These are phyloP conservation scores for Myripristis murdjan DNA, from an alignment of 2,797 vertebrate species.

Conservation along the genomic window DNA sequence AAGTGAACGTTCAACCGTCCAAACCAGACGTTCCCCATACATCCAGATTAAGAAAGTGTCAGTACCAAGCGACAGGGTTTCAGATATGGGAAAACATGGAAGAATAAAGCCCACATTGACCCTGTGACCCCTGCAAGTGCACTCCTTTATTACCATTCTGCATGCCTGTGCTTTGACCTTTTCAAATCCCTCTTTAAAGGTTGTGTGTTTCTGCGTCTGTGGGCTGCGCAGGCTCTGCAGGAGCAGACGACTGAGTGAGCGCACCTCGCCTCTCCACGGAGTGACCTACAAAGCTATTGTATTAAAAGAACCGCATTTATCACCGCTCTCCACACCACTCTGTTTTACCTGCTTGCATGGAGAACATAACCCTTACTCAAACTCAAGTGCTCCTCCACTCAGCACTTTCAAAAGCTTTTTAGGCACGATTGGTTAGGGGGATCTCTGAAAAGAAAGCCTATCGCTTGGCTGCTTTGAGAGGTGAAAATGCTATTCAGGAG, in stretches of 20 bases:
- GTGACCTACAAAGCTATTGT: conserved; percentile 86
- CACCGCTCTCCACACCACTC: conserved; percentile 70
- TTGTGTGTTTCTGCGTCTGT: conserved; percentile 76
- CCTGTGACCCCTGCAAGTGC: conserved; percentile 70
- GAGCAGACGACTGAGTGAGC: conserved; percentile 70
- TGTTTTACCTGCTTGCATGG: conserved; percentile 61
- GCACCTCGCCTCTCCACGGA: conserved; percentile 68
- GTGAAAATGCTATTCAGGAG: conserved; percentile 71
- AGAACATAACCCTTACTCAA: conserved; percentile 72
- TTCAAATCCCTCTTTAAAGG: conserved; percentile 86
- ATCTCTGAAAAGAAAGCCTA: conserved; percentile 64
- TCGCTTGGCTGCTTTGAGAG: conserved; percentile 67
- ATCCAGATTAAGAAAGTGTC: conserved; percentile 28
- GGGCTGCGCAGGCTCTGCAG: conserved; percentile 66
- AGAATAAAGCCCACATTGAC: conserved; percentile 73
- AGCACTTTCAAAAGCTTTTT: conserved; percentile 75
- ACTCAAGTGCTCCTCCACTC: conserved; percentile 70
- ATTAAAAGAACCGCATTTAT: conserved; percentile 85
- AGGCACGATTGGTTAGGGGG: conserved; percentile 62
- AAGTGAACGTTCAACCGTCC: conserved; percentile 33
- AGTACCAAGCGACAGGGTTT: not conserved
- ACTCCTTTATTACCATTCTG: conserved; percentile 82
- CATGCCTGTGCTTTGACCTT: conserved; percentile 82
- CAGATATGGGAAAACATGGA: conserved; percentile 23
- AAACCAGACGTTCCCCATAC: conserved; percentile 17